phyloP scores from a whole-genome alignment of 2,113 vertebrate species.

The Empidonax alnorum region DNA sequence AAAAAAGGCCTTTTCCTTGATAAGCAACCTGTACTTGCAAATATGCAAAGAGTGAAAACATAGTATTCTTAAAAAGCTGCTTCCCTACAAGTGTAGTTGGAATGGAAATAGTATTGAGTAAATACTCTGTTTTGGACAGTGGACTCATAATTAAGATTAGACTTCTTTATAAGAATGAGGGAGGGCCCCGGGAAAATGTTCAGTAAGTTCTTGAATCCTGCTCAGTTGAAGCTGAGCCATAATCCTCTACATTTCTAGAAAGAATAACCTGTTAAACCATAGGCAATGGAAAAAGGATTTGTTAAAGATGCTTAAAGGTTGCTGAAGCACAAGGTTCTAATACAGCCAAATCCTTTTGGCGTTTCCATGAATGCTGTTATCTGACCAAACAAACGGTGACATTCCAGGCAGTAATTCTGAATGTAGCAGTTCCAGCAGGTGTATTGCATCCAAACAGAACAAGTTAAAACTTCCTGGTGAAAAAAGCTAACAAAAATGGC shows the following conservation, averaged over 20 bases:
- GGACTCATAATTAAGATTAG: neutral
- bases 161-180: neutral
- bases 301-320: neutral
- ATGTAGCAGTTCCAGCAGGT: neutral
- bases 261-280: neutral
- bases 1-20: neutral
- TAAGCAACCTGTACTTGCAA: neutral
- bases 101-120: neutral
- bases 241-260: neutral
- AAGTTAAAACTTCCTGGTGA: neutral
- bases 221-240: neutral
- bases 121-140: neutral
- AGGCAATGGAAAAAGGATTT: neutral
- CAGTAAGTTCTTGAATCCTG: neutral
- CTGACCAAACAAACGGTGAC: neutral
- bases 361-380: neutral
- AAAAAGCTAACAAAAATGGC: neutral
- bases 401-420: neutral
- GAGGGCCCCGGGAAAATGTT: neutral
- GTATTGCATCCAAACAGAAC: neutral
- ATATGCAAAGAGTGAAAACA: neutral
- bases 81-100: neutral
- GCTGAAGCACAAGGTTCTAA: neutral
- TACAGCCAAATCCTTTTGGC: neutral
- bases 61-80: neutral